Conservation (phyloP, 2,797 vertebrate genomes). For the Lagorchestes hirsutus region DNA sequence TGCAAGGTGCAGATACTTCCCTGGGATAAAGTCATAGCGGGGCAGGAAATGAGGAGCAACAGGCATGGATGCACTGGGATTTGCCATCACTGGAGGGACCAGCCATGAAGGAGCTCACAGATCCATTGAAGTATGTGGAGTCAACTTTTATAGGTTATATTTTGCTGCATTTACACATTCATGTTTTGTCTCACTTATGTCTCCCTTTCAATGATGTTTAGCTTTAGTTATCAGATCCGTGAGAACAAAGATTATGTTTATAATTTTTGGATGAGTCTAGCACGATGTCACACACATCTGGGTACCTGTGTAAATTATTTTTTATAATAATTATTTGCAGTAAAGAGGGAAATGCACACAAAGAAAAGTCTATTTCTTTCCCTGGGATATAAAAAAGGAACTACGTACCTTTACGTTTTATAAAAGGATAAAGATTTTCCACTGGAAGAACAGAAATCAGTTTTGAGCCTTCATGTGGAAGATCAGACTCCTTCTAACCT, state of each 20-base stretch:
- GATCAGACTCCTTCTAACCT: neutral
- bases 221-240: neutral
- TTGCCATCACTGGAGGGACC: neutral
- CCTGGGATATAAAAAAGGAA: conserved; percentile 23
- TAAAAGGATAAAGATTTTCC: conserved; percentile 21
- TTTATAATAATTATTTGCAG: conserved; percentile 23
- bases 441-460: neutral
- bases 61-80: neutral
- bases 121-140: neutral
- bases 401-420: conserved; percentile 13
- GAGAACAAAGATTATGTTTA: neutral
- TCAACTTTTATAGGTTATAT: too few species aligned
- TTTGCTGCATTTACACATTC: neutral
- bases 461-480: conserved; percentile 2
- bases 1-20: neutral
- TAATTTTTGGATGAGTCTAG: conserved; percentile 31
- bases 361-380: neutral
- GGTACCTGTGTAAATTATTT: conserved; percentile 3
- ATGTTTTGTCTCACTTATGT: neutral
- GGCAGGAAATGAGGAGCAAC: neutral
- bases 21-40: neutral
- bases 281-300: neutral
- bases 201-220: neutral
- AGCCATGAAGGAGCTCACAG: neutral
- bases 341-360: neutral